Conservation (phyloP, 1,140 invertebrate genomes). For the Anastatus disparis region DNA sequence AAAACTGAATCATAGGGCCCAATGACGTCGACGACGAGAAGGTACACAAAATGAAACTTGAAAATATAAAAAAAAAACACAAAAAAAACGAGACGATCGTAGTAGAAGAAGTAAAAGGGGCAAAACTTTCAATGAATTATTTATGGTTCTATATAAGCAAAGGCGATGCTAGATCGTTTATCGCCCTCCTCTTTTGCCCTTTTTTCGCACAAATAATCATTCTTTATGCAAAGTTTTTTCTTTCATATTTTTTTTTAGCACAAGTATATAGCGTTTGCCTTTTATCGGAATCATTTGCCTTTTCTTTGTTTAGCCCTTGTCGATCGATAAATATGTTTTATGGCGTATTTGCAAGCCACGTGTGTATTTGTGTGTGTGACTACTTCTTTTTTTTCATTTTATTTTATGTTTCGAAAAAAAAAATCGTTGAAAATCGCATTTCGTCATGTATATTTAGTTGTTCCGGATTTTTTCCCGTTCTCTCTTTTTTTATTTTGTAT, state of each 20-base stretch:
- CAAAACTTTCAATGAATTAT: conserved; percentile 23
- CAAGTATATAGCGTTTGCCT: no score
- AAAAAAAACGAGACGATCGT: not conserved
- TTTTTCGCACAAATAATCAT: conserved; percentile 28
- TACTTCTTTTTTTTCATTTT: not conserved
- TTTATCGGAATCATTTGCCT: conserved; percentile 23
- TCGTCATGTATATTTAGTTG: conserved; percentile 13
- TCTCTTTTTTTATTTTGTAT: not conserved
- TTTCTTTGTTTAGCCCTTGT: not conserved
- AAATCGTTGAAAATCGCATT: conserved; percentile 2
- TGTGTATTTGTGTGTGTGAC: no score
- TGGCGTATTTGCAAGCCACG: not conserved
- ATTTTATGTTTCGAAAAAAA: not conserved
- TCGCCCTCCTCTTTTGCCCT: not conserved
- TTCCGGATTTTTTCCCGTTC: not conserved
- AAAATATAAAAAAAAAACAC: not conserved
- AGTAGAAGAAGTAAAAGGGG: not conserved
- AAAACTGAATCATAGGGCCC: not conserved
- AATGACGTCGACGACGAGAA: no score
- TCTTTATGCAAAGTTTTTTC: not conserved
- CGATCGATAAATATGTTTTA: conserved; percentile 17
- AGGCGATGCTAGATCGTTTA: conserved; percentile 12
- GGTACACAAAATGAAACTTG: not conserved
- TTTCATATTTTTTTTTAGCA: not conserved
- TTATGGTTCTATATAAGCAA: conserved; percentile 24